Evolutionary conservation across 1,140 invertebrate species (phyloP), one percentile per base, ranked within the genome.

Genomic region (Musca domestica): DNA sequence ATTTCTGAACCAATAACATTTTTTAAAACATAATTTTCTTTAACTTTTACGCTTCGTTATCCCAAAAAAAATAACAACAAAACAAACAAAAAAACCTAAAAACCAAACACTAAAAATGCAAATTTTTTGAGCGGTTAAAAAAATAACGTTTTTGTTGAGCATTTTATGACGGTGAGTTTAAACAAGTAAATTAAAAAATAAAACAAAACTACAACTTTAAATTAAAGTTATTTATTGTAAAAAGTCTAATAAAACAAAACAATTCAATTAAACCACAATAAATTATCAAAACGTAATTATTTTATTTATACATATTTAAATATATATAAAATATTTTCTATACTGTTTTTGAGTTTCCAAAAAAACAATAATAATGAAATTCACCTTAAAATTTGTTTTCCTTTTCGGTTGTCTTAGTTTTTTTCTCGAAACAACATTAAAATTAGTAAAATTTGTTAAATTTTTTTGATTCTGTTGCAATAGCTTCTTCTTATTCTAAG

Each of bases 21-120:
- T 46, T n/a, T 47, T 23, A 49, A 64, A 52, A 52, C 17, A 52
- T 20, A 52, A 64, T 48, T 64, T 64, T 64, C 41, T 64, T 48
- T 49, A 64, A 64, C 63, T 64, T 34, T 64, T 64, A 64, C 46
- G 47, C 47, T 64, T 64, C 56, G 27, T 61, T 61, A 41, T 34
- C 56, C 34, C 34, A 5, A 41, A 41, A 41, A 41, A 41, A 41
- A 41, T 9, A 41, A 5, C 6, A 41, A 41, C 4, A 5, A 9
- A 41, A 41, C 6, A 41, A 5, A 5, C 34, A 41, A 41, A 41
- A 5, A 41, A 41, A 41, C 4, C 4, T 7, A 41, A 41, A 41
- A 41, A 5, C 4, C 34, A 41, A 41, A 41, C 34, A 41, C 34
- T 61, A 61, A 61, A 34, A 61, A 61, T 61, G 56, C 22, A 27